Base-by-base conservation (phyloP, 2,113 vertebrate genomes). In the Smithornis capensis region DNA sequence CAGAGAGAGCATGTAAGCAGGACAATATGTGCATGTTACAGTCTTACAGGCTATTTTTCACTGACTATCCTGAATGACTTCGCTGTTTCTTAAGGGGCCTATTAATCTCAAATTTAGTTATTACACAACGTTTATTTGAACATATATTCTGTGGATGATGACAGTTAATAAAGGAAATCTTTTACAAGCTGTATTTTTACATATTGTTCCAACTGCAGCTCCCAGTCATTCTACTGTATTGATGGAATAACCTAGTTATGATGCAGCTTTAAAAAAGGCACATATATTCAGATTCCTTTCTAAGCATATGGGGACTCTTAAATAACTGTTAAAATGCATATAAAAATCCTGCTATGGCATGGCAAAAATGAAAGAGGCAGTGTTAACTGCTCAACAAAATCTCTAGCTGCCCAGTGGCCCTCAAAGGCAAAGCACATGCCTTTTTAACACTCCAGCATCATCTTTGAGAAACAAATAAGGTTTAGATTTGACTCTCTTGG, bases 81-180 rank as follows among this genome's bases (percentile, higher is more conserved):
- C 67, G 78, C 96, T 98, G 97, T 97, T 97, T 98, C 98, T 98
- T 98, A 97, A 96, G 98, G 98, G 98, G 98, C 98, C 98, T 98
- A 99, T 99, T 99, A 98, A 98, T 98, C 98, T 98, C 98, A 98
- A 98, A 98, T 98, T 98, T 98, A 98, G 98, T 98, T 98, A 99
- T 98, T 99, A 98, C 98, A 98, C 98, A 98, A 97, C 98, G 97
- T 99, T 99, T 99, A 99, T 99, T 99, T 99, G 99, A 99, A 98
- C 99, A 99, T 99, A 99, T 98, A 99, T 99, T 98, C 98, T 97
- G 96, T 70, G 82, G 98, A 98, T 97, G 98, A 99, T 99, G 99
- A 99, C 99, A 99, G 98, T 98, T 99, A 99, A 99, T 99, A 99
- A 99, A 98, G 98, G 98, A 98, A 98, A 97, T 98, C 97, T 98